phyloP scores from a whole-genome alignment of 2,797 vertebrate species.

The Molothrus aeneus region DNA sequence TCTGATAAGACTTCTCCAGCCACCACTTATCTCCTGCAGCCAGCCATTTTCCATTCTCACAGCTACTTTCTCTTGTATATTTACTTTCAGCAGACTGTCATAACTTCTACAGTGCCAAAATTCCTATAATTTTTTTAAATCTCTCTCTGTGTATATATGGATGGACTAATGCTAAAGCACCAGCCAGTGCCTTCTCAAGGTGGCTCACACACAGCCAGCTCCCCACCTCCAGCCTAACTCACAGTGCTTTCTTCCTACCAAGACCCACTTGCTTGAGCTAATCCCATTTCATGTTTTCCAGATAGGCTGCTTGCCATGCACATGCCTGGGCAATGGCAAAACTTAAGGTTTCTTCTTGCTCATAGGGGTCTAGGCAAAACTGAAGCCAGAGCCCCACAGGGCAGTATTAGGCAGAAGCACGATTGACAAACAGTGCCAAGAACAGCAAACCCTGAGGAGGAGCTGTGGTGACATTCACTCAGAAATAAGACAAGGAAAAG shows the following conservation, averaged over 20 bases:
- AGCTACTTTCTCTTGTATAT: background rate
- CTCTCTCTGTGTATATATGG: rapidly evolving
- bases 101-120: background rate
- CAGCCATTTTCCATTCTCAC: constrained; percentile 38
- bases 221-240: background rate
- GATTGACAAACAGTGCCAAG: background rate
- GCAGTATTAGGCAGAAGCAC: constrained; percentile 1
- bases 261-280: background rate
- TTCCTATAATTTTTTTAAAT: background rate
- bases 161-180: background rate
- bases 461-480: background rate
- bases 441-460: background rate
- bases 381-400: constrained; percentile 32
- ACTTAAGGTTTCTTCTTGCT: constrained; percentile 11
- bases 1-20: constrained; percentile 45
- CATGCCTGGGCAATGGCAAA: constrained; percentile 5
- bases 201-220: background rate
- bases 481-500: background rate
- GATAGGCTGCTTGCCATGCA: constrained; percentile 40
- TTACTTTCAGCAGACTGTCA: background rate
- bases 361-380: background rate
- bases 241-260: background rate
- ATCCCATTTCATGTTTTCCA: constrained; percentile 27
- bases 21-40: constrained; percentile 61
- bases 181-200: background rate